Base-by-base conservation (phyloP, 2,113 vertebrate genomes). In the Leptobrachium leishanense region DNA sequence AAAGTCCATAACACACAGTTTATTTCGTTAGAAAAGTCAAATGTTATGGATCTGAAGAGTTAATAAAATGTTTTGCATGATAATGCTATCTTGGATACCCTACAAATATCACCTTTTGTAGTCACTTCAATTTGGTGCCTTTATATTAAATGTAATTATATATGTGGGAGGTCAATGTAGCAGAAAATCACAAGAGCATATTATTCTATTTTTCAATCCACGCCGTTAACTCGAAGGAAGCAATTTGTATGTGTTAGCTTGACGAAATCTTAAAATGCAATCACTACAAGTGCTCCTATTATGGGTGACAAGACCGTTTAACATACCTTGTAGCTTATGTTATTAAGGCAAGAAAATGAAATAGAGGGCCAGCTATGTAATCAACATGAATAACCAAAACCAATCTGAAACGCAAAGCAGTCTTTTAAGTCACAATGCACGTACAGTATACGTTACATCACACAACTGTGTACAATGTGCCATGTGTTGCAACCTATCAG, bases 91-190 rank as follows among this genome's bases (percentile, higher is more conserved):
- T 43, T 63, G 67, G 42, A 57, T 43, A 70, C 68, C 41, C 20
- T 15, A 5, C 67, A 77, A 70, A 70, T 50, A 53, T 77, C 54
- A 77, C 68, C 76, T 70, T 57, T 71, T 77, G 31, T 42, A 50
- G 67, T 39, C 54, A 62, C 76, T 77, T 44, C 59, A 65, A 43
- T 72, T 72, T 72, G 39, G 46, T 79, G 44, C 70, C 59, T 72
- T 71, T 79, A 79, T 70, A 71, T 77, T 77, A 43, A 70, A 77
- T 70, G 76, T 77, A 77, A 77, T 77, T 77, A 77, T 62, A 69
- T 42, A 62, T 62, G 76, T 77, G 67, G 76, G 67, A 77, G 76
- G 76, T 72, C 59, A 79, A 72, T 72, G 68, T 69, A 72, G 68
- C 76, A 42, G 59, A 65, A 65, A 67, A 50, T 67, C 20, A 77